Evolutionary conservation across 2,888 invertebrate genomes (phyloP), one percentile per base, ranked within the genome.

Genomic region (Graphium colonna): DNA sequence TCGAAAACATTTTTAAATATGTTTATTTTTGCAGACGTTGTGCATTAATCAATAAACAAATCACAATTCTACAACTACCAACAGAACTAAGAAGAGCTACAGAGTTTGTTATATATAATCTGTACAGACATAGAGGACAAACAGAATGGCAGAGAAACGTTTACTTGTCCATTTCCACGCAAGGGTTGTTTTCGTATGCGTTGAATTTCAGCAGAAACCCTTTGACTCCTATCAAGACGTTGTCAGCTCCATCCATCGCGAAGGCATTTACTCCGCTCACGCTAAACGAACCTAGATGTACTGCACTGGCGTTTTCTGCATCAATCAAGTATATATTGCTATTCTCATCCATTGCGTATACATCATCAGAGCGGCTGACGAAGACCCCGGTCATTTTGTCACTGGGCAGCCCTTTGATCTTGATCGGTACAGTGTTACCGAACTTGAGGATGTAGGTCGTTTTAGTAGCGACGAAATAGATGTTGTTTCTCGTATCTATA

Each of bases 271-370:
- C 89, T 3, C 80, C 85, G 1, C 57, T 66, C 0, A 86, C 65
- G 18, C 69, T 72, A 53, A 87, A 86, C 0, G 72, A 65, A 0
- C 88, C 88, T 0, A 88, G 50, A 55, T 63, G 67, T 13, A 58
- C 78, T 0, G 87, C 88, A 56, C 63, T 76, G 0, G 77, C 76
- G 12, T 72, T 80, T 1, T 80, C 81, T 1, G 77, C 60, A 49
- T 87, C 80, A 12, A 89, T 62, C 2, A 68, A 26, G 39, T 78
- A 89, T 10, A 87, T 51, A 59, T 83, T 82, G 56, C 89, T 83
- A 1, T 69, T 76, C 13, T 86, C 88, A 65, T 88, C 87, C 86
- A 88, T 87, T 0, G 78, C 87, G 17, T 70, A 89, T 0, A 87
- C 77, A 53, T 79, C 78, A 59, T 84, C 83, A 0, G 84, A 79